Evolutionary conservation across 2,113 vertebrate species (phyloP), one percentile per base, ranked within the genome.

Genomic region (Pao palembangensis): DNA sequence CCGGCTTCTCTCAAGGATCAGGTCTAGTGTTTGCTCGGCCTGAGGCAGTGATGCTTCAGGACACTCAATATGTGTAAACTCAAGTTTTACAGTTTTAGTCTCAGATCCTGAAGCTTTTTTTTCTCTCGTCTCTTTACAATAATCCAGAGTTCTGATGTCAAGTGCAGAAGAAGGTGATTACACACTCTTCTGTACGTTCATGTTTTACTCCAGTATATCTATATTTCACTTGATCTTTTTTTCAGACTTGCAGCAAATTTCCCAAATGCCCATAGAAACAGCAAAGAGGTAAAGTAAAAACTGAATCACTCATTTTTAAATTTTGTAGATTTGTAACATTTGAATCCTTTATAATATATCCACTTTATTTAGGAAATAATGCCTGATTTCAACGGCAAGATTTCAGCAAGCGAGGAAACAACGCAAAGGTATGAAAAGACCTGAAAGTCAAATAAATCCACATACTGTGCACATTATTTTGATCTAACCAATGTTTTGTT

Each of bases 181-280:
- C 59, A 76, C 16, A 12, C 31, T 10, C 3, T 12, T 3, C 8
- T 1, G 34, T 12, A 38, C 34, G 1, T 38, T 8, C 34, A 38
- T 38, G 11, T 38, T 38, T 38, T 12, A 38, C 8, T 11, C 10
- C 19, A 13, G 3, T 3, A 11, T 3, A 51, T 28, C 8, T 18
- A 21, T 42, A 12, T 51, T 61, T 75, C 6, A 47, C 18, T 5
- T 52, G 16, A 63, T 67, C 44, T 5, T 55, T 41, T 61, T n/a
- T n/a, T 58, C 62, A 91, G 90, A 79, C 43, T 92, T 67, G 90
- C 91, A 67, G 28, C 81, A 61, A 82, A 64, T 34, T 91, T 92
- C 49, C 20, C 1, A 6, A 70, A 72, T 18, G 46, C 17, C 11
- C 0, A 0, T 4, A 15, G 0, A 54, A 20, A 18, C 0, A 87